Percentiles rank a stretch among this genome's conserved stretches.
Conservation (phyloP, 2,797 vertebrate species). For the Pangasius macronema region DNA sequence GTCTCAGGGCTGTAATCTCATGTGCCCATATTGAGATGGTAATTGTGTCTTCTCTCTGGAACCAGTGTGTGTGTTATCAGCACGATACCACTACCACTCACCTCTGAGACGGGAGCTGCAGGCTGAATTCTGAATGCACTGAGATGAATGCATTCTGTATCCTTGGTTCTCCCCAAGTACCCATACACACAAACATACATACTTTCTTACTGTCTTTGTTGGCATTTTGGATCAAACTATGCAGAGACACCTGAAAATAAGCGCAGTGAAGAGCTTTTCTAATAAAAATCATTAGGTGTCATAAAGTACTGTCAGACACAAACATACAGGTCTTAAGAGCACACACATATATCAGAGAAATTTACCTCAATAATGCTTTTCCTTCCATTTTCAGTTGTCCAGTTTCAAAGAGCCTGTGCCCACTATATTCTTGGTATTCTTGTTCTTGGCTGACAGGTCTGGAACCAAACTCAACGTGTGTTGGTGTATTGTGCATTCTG, state of each 20-base stretch:
- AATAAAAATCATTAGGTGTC: neutral
- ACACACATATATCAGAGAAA: neutral
- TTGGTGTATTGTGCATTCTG: neutral
- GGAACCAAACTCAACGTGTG: neutral
- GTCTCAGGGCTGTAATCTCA: conserved; percentile 3
- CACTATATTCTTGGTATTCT: neutral
- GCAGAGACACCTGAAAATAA: neutral
- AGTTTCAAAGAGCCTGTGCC: neutral
- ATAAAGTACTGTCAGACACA: neutral
- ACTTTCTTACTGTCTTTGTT: neutral
- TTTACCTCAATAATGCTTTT: neutral
- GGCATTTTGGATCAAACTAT: neutral
- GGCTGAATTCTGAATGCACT: conserved; percentile 12
- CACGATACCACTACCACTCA: neutral
- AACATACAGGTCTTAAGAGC: neutral
- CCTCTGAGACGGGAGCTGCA: conserved; percentile 1
- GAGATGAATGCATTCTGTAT: conserved; percentile 17
- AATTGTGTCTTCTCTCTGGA: conserved; percentile 34
- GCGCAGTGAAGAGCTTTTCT: neutral
- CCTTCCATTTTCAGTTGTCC: neutral
- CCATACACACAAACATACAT: neutral
- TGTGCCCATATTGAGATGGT: conserved; percentile 29
- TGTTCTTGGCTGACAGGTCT: neutral
- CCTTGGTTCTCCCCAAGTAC: neutral
- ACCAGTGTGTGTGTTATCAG: neutral